Base-by-base conservation (phyloP, 2,888 invertebrate genomes). In the Athrips mouffetella region DNA sequence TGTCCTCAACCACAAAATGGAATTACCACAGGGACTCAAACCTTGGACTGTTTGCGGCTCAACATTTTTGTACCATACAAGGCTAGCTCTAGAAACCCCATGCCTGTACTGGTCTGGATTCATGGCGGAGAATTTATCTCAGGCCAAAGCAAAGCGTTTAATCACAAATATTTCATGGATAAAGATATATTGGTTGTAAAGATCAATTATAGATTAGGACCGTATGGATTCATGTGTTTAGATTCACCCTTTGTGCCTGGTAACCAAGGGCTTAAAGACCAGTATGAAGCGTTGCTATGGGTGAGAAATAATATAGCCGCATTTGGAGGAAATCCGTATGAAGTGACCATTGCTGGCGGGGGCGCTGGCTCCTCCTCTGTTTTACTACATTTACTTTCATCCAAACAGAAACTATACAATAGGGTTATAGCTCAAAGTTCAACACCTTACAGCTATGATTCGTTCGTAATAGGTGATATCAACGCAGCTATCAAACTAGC, bases 1-100 rank as follows among this genome's bases (percentile, higher is more conserved):
- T 87, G 87, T 50, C 86, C 87, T 23, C 87, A 87, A 64, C 2
- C 8, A 13, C 5, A 29, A 15, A 53, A 59, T 1, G 42, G 4
- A 10, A 53, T 62, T 5, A 50, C 57, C 7, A 55, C 49, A 33
- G 46, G 47, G 18, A 49, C 53, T 1, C 54, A 56, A 46, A 60
- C 67, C 37, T 76, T 91, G 50, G 91, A 92, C 65, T 94, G 94
- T 53, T 85, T 94, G 0, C 90, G 89, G 50, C 65, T 94, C 4
- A 94, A 94, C 65, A 90, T 94, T 0, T 85, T 75, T 51, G 80
- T 83, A 2, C 87, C 87, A 3, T 70, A 65, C 27, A 53, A 58
- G 47, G 86, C 88, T 1, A 78, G 77, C 46, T 63, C 71, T 3
- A 62, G 53, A 10, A 81, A 72, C 49, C 85, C 82, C 2, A 52